Evolutionary conservation across 30 jellyfish, hydroid and myxozoan genomes (phyloP).

Genomic region (Aurelia sp.): DNA sequence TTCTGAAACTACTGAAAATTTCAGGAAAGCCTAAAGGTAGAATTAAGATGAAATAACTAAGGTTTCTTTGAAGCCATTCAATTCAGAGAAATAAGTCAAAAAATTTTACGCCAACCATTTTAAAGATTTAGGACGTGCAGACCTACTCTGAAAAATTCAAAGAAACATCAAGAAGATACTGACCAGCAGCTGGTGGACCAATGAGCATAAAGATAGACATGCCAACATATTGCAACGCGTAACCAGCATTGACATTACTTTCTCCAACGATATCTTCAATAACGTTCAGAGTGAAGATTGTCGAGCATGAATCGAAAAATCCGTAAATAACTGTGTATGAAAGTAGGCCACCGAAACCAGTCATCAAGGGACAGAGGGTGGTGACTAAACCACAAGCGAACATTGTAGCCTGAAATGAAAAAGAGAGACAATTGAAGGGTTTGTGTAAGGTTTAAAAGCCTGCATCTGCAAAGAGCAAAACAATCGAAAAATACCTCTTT

Average conservation of each 20-base stretch:
- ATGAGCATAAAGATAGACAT: constrained; percentile 49
- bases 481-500: too few relatives aligned
- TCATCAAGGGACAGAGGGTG: constrained; percentile 67
- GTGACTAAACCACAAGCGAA: constrained; percentile 53
- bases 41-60: too few relatives aligned
- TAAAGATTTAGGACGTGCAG: too few relatives aligned
- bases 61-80: too few relatives aligned
- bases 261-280: constrained; percentile 64
- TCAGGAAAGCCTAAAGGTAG: too few relatives aligned
- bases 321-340: constrained; percentile 54
- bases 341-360: constrained; percentile 34
- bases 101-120: too few relatives aligned
- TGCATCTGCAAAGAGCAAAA: neutral
- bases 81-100: too few relatives aligned
- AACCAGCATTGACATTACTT: constrained; percentile 44
- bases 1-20: too few relatives aligned
- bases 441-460: neutral
- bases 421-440: neutral
- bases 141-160: too few relatives aligned
- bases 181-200: constrained; percentile 80
- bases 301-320: constrained; percentile 58
- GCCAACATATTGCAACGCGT: constrained; percentile 58
- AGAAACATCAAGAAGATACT: neutral
- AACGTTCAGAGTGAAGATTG: constrained; percentile 19
- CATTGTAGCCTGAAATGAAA: constrained; percentile 32